Evolutionary conservation across 1,140 invertebrate species (phyloP).

Genomic region (Hestina assimilis): DNA sequence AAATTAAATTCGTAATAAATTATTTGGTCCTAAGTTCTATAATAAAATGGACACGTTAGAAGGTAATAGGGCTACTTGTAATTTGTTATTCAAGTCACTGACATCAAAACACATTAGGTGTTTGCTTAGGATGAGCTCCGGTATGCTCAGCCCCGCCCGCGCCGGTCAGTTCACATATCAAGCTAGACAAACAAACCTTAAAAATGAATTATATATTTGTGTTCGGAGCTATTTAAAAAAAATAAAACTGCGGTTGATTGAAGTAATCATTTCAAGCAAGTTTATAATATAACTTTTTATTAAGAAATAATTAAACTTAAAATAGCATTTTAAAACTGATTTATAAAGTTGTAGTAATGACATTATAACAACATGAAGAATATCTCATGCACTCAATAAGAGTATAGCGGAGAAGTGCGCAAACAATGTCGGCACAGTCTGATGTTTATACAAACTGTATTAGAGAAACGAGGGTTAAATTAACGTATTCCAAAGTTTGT

Average conservation of each 20-base stretch:
- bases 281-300: too few species aligned
- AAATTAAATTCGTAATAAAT: too few species aligned
- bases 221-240: too few species aligned
- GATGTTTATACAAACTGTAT: constrained; percentile 45
- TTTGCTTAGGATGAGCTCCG: constrained; percentile 23
- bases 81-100: constrained; percentile 19
- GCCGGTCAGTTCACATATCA: not conserved
- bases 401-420: not conserved
- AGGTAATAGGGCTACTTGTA: constrained; percentile 9
- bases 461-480: constrained; percentile 52
- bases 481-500: constrained; percentile 49
- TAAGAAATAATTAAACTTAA: too few species aligned
- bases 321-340: too few species aligned
- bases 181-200: not conserved
- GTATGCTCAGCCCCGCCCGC: not conserved
- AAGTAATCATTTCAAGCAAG: too few species aligned
- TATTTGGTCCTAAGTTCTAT: too few species aligned
- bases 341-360: not conserved
- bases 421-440: constrained; percentile 17
- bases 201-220: constrained; percentile 6
- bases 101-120: constrained; percentile 25
- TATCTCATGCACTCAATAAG: not conserved
- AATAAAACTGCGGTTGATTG: too few species aligned
- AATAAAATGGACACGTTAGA: not conserved
- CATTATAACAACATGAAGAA: not conserved